phyloP scores from a whole-genome alignment of 2,888 invertebrate genomes.

The Zele albiditarsus region DNA sequence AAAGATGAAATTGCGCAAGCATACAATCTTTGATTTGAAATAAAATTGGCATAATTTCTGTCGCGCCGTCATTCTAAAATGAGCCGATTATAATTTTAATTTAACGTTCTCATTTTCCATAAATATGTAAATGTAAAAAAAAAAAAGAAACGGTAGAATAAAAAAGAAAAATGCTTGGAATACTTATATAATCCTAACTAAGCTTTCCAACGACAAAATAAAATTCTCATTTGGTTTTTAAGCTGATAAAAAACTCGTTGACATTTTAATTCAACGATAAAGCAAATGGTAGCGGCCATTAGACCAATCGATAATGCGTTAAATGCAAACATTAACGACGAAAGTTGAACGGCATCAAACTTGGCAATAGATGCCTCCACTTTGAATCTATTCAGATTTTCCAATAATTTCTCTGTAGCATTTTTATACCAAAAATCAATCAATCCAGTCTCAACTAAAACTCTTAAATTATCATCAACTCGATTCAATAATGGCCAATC shows the following conservation, averaged over 20 bases:
- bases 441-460: background rate
- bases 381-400: slow-evolving; percentile 3
- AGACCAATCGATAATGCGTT: background rate
- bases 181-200: background rate
- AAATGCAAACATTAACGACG: background rate
- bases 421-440: background rate
- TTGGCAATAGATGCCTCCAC: background rate
- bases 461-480: background rate
- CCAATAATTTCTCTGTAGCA: background rate
- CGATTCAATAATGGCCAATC: background rate
- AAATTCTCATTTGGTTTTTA: background rate
- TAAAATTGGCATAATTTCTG: background rate
- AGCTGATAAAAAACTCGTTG: slow-evolving; percentile 3
- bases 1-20: background rate
- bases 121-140: background rate
- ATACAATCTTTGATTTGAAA: background rate
- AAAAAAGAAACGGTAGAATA: background rate
- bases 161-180: background rate
- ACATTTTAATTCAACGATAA: slow-evolving; percentile 5
- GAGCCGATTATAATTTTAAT: slow-evolving; percentile 8
- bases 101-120: background rate
- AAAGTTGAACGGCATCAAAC: background rate
- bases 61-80: background rate
- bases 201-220: background rate
- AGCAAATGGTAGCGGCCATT: background rate